Percentiles rank a stretch among this genome's conserved stretches.
phyloP scores from a whole-genome alignment of 2,797 vertebrate genomes.

The Enoplosus armatus region DNA sequence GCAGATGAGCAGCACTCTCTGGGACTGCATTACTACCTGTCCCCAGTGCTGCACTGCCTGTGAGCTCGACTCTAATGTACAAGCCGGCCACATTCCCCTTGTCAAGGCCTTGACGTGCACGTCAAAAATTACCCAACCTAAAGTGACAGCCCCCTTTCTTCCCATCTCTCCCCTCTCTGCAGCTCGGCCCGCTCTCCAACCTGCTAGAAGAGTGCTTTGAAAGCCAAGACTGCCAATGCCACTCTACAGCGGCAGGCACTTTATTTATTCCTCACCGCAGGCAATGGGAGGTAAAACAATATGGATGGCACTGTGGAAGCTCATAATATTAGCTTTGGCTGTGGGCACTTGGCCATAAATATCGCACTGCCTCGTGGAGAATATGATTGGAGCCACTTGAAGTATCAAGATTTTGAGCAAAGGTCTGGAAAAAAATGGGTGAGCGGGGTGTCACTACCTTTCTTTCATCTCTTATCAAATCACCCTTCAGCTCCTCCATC shows the following conservation, averaged over 20 bases:
- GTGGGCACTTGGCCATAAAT: constrained; percentile 81
- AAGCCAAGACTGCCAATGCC: constrained; percentile 88
- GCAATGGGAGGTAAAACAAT: constrained; percentile 86
- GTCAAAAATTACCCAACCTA: constrained; percentile 93
- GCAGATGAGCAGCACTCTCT: constrained; percentile 93
- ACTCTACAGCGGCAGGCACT: constrained; percentile 81
- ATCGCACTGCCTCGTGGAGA: constrained; percentile 67
- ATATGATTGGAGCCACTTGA: constrained; percentile 72
- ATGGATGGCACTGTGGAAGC: constrained; percentile 78
- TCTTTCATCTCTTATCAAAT: constrained; percentile 80
- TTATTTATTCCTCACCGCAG: constrained; percentile 91
- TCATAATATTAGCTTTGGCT: constrained; percentile 85
- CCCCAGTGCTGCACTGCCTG: constrained; percentile 78
- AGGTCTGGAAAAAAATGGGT: constrained; percentile 54
- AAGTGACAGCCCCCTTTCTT: constrained; percentile 90
- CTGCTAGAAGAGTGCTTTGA: constrained; percentile 85
- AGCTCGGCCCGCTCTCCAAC: constrained; percentile 60
- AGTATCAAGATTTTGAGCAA: constrained; percentile 66
- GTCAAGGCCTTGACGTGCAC: constrained; percentile 90
- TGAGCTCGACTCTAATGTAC: constrained; percentile 95
- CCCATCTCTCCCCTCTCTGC: constrained; percentile 52
- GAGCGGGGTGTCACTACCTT: constrained; percentile 59
- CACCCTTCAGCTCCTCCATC: constrained; percentile 61
- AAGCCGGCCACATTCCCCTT: constrained; percentile 89
- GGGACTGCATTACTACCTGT: constrained; percentile 92